Evolutionary conservation across 1,140 invertebrate genomes (phyloP), one percentile per base, ranked within the genome.

Genomic region (Drosophila simulans): DNA sequence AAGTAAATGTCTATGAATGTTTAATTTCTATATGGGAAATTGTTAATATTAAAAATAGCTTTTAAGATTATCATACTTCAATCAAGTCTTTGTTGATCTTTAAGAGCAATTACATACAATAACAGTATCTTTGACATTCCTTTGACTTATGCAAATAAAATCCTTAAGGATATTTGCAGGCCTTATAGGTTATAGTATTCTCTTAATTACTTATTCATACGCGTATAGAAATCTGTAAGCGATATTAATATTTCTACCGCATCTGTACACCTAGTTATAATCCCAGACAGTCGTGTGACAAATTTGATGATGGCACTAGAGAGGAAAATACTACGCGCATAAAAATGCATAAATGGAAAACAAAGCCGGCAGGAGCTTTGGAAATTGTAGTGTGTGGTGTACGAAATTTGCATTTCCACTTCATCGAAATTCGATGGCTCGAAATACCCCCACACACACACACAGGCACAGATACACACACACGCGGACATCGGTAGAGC

Each of bases 321-420:
- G 12, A 22, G 20, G 20, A 25, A 43, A 43, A 45, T 56, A 15
- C 22, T 35, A 34, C 20, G 51, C n/a, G 10, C 54, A 56, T 51
- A 37, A 34, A 55, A 35, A 39, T 40, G 11, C 35, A 75, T 57
- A 35, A 49, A 59, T 27, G 11, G 25, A 54, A 37, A 54, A 39
- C 11, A 27, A 58, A 76, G 54, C 43, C 48, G 10, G 46, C 22
- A 11, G 3, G 57, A 46, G 60, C 20, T 12, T 37, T 5, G 8
- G 25, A 37, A 63, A 54, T 31, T 64, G 43, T 49, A 40, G 25
- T 25, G 34, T 5, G 11, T n/a, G 40, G 42, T 56, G 46, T 62
- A 15, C 34, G 40, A 45, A 78, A 60, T 53, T 68, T 81, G 48
- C 68, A 85, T 81, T 71, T 70, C 72, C 77, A 69, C 48, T 76